These are phyloP conservation scores for Scrobipalpa atriplicella DNA, from an alignment of 2,888 invertebrate species.

Conservation along the genomic window DNA sequence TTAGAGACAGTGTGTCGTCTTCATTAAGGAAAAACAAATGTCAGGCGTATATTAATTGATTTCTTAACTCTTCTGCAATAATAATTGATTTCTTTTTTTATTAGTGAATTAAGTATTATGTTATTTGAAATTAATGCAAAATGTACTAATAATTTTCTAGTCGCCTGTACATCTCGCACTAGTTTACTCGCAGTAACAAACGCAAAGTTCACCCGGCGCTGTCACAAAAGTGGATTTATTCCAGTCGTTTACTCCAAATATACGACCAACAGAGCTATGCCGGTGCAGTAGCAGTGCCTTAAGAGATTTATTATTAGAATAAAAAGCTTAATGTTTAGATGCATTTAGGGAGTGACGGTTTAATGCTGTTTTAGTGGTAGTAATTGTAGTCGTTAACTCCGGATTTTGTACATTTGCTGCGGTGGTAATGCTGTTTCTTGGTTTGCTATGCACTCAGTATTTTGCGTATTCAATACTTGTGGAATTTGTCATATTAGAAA, in stretches of 20 bases:
- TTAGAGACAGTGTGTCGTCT: no score
- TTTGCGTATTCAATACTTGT: no score
- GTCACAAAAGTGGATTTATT: slow-evolving; percentile 48
- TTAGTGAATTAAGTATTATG: no score
- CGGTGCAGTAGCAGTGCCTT: slow-evolving; percentile 33
- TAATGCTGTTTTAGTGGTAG: slow-evolving; percentile 3
- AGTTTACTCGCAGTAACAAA: slow-evolving; percentile 21
- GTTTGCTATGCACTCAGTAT: no score
- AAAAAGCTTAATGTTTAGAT: slow-evolving; percentile 25
- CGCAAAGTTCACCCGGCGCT: slow-evolving; percentile 38
- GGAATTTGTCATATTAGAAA: no score
- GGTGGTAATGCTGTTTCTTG: no score
- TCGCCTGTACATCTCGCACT: background rate
- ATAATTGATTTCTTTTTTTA: no score
- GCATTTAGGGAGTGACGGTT: slow-evolving; percentile 19
- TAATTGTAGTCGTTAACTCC: background rate
- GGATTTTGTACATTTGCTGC: background rate
- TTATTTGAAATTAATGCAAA: no score
- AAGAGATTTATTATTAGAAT: slow-evolving; percentile 30
- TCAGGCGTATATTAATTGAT: no score
- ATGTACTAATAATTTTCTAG: background rate
- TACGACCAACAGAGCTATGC: slow-evolving; percentile 43
- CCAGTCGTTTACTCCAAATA: slow-evolving; percentile 49
- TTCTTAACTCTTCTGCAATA: no score
- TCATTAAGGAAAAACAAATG: no score